These are phyloP conservation scores for Pteropus rufus DNA, from an alignment of 2,797 vertebrate genomes.

Conservation along the genomic window DNA sequence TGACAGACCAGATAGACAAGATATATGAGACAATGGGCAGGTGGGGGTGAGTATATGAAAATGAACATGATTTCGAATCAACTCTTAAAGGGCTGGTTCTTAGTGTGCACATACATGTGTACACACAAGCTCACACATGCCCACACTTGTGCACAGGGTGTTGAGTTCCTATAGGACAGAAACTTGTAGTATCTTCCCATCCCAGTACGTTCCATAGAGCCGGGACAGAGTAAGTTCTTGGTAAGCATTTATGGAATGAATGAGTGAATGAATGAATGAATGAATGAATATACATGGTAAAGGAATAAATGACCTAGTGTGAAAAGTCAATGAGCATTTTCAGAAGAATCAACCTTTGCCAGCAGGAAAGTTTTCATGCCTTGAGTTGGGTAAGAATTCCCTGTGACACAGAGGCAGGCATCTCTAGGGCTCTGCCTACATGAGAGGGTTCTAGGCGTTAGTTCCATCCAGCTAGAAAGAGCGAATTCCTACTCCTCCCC, in stretches of 20 bases:
- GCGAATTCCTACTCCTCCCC: neutral
- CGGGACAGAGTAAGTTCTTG: neutral
- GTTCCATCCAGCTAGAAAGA: neutral
- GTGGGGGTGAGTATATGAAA: neutral
- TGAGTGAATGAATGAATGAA: neutral
- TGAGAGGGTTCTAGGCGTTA: neutral
- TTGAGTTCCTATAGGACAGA: neutral
- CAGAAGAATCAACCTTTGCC: neutral
- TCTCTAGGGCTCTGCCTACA: neutral
- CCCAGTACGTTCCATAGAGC: neutral
- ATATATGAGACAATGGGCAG: neutral
- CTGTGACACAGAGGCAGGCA: neutral
- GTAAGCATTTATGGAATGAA: neutral
- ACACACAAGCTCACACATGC: neutral
- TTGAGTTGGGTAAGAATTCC: neutral
- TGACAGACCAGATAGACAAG: neutral
- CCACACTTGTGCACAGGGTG: neutral
- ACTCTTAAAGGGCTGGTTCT: neutral
- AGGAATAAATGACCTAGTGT: neutral
- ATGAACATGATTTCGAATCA: neutral
- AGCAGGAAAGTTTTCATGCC: neutral
- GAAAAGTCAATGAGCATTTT: neutral
- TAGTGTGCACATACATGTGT: rapidly evolving
- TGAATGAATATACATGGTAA: neutral
- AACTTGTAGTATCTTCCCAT: neutral